Base-by-base conservation (phyloP, 2,888 invertebrate species). In the Phengaris alcon region DNA sequence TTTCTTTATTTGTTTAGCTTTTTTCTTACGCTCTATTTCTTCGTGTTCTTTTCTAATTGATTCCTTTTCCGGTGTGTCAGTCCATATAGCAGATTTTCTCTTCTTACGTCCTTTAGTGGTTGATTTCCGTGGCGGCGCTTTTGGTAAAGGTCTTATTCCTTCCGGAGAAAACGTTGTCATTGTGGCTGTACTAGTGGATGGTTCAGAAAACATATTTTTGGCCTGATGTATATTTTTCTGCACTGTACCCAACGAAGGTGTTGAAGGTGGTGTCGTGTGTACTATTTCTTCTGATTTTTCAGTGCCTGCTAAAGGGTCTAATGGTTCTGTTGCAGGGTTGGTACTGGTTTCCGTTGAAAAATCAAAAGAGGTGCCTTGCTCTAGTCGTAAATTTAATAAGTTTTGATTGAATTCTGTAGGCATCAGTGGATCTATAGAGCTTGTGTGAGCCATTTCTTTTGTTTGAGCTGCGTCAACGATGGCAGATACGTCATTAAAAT, bases 11-110 rank as follows among this genome's bases (percentile, higher is more conserved):
- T 12, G 57, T 77, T 77, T 78, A 76, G 76, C 74, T 74, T 70
- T 75, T 77, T 79, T 79, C 75, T 79, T 78, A 79, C 77, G 69
- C 76, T 77, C 74, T 73, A 76, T 69, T 75, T 79, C 75, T 76
- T 78, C 79, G 78, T 79, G 69, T 77, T 78, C 79, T 57, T 57
- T 57, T 57, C n/a, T 57, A 76, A 79, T 79, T 74, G 69, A 74
- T 68, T 80, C 54, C 79, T 75, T 75, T 80, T 80, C 76, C 35
- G 77, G 80, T 10, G 77, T 80, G 74, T 77, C 78, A 52, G 77
- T 76, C 75, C 77, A 55, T 72, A 78, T 78, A 15, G 78, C 78
- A 68, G 75, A 74, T 57, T 78, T 77, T 77, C 77, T 75, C 77
- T 77, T 78, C 48, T 77, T 77, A 77, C 75, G 73, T 48, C 74